phyloP scores from a whole-genome alignment of 2,797 vertebrate genomes.

The Semotilus atromaculatus region DNA sequence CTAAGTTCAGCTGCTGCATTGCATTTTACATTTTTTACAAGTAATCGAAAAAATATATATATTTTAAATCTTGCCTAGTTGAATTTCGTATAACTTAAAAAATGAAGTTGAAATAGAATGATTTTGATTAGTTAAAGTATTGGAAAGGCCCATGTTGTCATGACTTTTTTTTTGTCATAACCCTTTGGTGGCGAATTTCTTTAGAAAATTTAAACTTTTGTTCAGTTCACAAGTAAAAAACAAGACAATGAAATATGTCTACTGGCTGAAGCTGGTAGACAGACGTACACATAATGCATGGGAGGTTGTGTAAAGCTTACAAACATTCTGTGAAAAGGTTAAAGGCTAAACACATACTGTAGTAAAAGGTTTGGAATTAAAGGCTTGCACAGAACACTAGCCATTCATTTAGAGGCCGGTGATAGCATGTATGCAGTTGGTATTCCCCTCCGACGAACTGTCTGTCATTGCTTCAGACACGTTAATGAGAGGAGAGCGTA shows the following conservation, averaged over 20 bases:
- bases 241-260: constrained; percentile 32
- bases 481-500: constrained; percentile 58
- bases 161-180: background rate
- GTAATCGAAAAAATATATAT: background rate
- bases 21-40: background rate
- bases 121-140: background rate
- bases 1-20: background rate
- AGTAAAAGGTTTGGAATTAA: constrained; percentile 61
- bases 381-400: constrained; percentile 55
- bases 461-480: constrained; percentile 59
- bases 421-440: constrained; percentile 59
- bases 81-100: background rate
- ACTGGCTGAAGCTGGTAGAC: constrained; percentile 36
- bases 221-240: constrained; percentile 45
- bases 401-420: constrained; percentile 59
- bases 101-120: background rate
- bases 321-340: constrained; percentile 60
- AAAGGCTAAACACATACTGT: constrained; percentile 61
- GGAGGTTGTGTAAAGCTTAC: constrained; percentile 41
- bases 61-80: background rate
- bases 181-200: background rate
- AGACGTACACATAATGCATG: constrained; percentile 27
- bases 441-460: constrained; percentile 56
- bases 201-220: constrained; percentile 25
- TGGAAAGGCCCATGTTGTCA: background rate